Conservation (phyloP, 2,888 invertebrate species). For the Tachina lurida region DNA sequence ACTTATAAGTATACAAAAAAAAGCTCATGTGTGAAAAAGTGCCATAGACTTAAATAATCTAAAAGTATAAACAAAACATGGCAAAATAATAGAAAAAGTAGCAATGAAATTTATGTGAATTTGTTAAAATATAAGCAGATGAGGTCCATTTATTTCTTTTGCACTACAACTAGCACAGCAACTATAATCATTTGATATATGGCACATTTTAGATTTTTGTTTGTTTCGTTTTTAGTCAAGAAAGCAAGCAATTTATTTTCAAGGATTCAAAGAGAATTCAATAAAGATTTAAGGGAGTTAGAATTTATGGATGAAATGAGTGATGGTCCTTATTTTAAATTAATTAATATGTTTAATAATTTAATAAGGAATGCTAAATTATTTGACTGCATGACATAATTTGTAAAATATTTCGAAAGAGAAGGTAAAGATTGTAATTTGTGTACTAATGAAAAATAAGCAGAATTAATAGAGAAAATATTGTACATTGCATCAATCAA, state of each 20-base stretch:
- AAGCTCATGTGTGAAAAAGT: constrained; percentile 6
- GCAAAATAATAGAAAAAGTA: constrained; percentile 5
- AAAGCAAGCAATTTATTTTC: background rate
- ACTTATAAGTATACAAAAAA: background rate
- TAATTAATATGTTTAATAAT: background rate
- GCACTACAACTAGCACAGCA: background rate
- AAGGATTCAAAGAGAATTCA: background rate
- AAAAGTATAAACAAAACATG: constrained; percentile 25
- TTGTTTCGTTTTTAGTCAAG: background rate
- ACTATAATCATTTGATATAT: constrained; percentile 15
- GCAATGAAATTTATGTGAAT: constrained; percentile 17
- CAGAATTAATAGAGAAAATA: background rate
- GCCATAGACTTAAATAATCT: constrained; percentile 23
- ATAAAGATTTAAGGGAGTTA: background rate
- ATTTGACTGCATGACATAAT: background rate
- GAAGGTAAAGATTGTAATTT: background rate
- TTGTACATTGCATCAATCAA: too few species aligned
- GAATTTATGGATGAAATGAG: background rate
- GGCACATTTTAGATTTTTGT: background rate
- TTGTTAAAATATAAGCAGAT: constrained; percentile 44
- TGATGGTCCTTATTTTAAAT: too few species aligned
- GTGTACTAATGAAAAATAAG: background rate
- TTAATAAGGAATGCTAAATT: background rate
- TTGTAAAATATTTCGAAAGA: background rate
- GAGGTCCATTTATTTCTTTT: constrained; percentile 23